Percentiles rank a stretch among this genome's conserved stretches.
Evolutionary conservation across 2,888 invertebrate genomes (phyloP).

Genomic region (Phyto melanocephala): DNA sequence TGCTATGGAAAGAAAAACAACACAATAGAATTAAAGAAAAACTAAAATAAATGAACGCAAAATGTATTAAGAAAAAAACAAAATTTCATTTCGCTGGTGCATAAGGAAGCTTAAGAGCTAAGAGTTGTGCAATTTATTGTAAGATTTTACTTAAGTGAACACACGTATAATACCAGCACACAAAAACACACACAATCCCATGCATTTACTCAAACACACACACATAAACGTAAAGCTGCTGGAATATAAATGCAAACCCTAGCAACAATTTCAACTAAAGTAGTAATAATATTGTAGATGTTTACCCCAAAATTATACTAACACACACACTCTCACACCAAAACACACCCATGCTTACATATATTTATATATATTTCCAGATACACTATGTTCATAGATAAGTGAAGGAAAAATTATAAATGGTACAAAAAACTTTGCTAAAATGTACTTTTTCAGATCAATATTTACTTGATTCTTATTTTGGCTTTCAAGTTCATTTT

Average conservation of each 20-base stretch:
- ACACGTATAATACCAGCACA: slow-evolving; percentile 32
- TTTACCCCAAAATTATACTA: slow-evolving; percentile 34
- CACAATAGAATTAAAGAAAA: slow-evolving; percentile 27
- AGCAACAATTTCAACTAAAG: slow-evolving; percentile 1
- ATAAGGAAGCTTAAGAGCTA: slow-evolving; percentile 41
- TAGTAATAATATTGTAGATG: slow-evolving; percentile 35
- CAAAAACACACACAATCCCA: slow-evolving; percentile 7
- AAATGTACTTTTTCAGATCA: too few relatives aligned
- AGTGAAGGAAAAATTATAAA: neutral
- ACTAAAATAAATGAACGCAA: slow-evolving; percentile 20
- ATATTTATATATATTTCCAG: neutral
- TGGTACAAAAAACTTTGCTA: neutral
- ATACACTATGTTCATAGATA: neutral
- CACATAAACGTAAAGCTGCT: neutral
- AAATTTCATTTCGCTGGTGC: slow-evolving; percentile 31
- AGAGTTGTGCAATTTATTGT: slow-evolving; percentile 61
- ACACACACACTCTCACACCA: neutral
- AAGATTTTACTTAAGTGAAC: slow-evolving; percentile 60
- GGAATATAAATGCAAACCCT: neutral
- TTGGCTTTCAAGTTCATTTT: too few relatives aligned
- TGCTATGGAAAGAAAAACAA: slow-evolving; percentile 5
- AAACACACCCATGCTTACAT: too few relatives aligned
- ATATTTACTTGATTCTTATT: too few relatives aligned
- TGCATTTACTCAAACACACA: neutral
- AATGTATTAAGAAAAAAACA: neutral